Evolutionary conservation across 2,113 vertebrate genomes (phyloP).

Genomic region (Regulus satrapa): DNA sequence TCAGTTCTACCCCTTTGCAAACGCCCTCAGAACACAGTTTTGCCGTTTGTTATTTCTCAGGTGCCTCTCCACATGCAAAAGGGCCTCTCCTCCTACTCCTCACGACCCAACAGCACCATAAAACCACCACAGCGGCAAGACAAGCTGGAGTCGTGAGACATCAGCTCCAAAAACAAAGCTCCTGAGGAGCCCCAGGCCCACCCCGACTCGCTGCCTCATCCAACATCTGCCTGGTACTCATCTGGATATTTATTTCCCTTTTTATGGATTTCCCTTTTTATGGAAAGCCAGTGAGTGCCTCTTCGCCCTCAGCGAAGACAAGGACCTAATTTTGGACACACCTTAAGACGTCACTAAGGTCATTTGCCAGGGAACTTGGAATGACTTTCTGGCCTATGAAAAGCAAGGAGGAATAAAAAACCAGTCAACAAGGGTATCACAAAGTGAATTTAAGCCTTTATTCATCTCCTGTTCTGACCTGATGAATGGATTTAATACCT

Average conservation of each 20-base stretch:
- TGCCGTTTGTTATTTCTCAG: neutral
- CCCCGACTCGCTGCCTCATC: neutral
- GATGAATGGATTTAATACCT: neutral
- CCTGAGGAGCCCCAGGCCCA: neutral
- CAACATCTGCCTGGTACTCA: neutral
- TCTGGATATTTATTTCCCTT: neutral
- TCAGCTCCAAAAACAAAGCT: neutral
- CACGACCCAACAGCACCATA: neutral
- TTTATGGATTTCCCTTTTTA: neutral
- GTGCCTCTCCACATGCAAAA: neutral
- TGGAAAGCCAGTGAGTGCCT: neutral
- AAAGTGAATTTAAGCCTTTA: neutral
- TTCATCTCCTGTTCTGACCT: neutral
- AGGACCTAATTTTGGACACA: constrained; percentile 21
- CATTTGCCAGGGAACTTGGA: neutral
- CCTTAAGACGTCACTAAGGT: neutral
- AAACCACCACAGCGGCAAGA: neutral
- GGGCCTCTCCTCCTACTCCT: neutral
- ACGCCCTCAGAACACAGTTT: neutral
- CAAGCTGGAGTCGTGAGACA: neutral
- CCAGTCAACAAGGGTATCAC: neutral
- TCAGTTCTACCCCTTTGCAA: neutral
- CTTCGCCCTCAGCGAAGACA: neutral
- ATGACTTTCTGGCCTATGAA: neutral
- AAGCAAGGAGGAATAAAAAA: neutral